Evolutionary conservation across 2,888 invertebrate species (phyloP).

Genomic region (Acrobasis suavella): DNA sequence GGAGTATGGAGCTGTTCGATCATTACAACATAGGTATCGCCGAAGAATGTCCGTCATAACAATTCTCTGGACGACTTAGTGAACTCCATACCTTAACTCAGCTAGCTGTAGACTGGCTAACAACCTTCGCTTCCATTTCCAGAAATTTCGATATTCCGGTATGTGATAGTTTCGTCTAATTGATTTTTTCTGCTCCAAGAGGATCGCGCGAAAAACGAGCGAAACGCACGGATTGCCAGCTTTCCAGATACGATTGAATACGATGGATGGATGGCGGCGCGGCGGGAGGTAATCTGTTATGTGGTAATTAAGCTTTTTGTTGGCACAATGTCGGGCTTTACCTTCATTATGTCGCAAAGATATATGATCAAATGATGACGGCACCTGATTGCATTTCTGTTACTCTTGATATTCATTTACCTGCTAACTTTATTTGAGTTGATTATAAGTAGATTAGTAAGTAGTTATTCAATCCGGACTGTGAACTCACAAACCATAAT

Average conservation of each 20-base stretch:
- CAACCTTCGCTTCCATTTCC: slow-evolving; percentile 1
- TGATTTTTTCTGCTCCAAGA: slow-evolving; percentile 37
- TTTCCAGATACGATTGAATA: slow-evolving; percentile 28
- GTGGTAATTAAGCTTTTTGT: slow-evolving; percentile 29
- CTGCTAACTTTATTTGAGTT: too few species aligned
- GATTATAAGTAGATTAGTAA: too few species aligned
- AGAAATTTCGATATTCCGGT: slow-evolving; percentile 31
- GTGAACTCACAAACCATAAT: too few species aligned
- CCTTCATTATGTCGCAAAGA: neutral
- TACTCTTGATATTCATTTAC: too few species aligned
- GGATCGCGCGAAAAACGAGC: slow-evolving; percentile 30
- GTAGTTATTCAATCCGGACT: too few species aligned
- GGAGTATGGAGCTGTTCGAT: too few species aligned
- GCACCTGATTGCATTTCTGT: neutral
- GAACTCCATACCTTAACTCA: too few species aligned
- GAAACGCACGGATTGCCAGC: slow-evolving; percentile 28
- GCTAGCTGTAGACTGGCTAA: too few species aligned
- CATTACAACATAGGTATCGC: too few species aligned
- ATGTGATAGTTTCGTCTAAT: slow-evolving; percentile 36
- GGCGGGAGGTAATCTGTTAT: slow-evolving; percentile 27
- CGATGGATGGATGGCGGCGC: slow-evolving; percentile 21
- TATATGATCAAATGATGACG: neutral
- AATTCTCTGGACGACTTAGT: too few species aligned
- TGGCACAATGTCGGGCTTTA: slow-evolving; percentile 3
- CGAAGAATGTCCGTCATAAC: too few species aligned